Conservation (phyloP, 2,888 invertebrate species). For the Himalopsyche anomala region DNA sequence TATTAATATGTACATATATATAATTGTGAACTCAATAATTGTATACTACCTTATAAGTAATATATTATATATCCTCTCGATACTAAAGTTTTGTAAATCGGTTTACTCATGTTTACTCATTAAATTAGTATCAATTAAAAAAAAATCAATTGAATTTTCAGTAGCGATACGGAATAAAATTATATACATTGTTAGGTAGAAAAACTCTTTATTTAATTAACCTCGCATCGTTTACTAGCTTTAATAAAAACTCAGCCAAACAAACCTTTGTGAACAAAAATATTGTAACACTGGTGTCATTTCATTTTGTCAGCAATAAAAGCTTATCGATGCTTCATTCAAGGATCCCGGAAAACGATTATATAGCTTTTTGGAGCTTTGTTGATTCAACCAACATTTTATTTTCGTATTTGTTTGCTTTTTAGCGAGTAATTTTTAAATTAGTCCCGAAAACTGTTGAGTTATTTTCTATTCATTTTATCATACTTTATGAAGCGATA, state of each 20-base stretch:
- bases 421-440: too few relatives aligned
- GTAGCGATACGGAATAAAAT: background rate
- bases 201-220: background rate
- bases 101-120: too few relatives aligned
- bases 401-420: background rate
- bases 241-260: background rate
- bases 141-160: background rate
- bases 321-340: slow-evolving; percentile 19
- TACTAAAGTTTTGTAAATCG: too few relatives aligned
- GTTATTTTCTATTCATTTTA: too few relatives aligned
- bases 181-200: background rate
- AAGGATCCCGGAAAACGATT: background rate
- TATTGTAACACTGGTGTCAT: slow-evolving; percentile 14
- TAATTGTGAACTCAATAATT: too few relatives aligned
- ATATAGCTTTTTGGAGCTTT: background rate
- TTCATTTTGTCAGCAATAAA: slow-evolving; percentile 18
- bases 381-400: background rate
- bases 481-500: too few relatives aligned
- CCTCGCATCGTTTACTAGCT: too few relatives aligned
- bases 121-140: too few relatives aligned
- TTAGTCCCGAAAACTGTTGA: too few relatives aligned
- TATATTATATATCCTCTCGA: too few relatives aligned
- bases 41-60: too few relatives aligned
- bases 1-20: too few relatives aligned
- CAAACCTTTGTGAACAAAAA: background rate